Evolutionary conservation across 2,797 vertebrate genomes (phyloP).

Genomic region (Pampus argenteus): DNA sequence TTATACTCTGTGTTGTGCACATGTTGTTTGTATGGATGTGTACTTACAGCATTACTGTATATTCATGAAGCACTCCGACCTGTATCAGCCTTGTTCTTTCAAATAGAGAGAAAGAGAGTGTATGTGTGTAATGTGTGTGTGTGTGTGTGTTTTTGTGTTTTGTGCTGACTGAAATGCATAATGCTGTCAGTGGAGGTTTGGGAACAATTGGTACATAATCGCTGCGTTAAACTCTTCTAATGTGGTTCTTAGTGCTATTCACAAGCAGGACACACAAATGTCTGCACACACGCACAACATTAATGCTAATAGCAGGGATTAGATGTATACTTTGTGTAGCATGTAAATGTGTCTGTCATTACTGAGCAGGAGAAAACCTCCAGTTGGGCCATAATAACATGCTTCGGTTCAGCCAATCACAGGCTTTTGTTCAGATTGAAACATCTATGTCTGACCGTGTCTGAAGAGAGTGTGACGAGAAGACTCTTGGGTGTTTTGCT

Average conservation of each 20-base stretch:
- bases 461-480: slow-evolving; percentile 73
- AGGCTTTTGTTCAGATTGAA: slow-evolving; percentile 79
- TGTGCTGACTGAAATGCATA: slow-evolving; percentile 56
- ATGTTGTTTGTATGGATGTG: slow-evolving; percentile 34
- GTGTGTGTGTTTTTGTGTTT: slow-evolving; percentile 31
- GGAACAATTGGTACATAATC: slow-evolving; percentile 72
- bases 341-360: slow-evolving; percentile 79
- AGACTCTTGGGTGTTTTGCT: slow-evolving; percentile 71
- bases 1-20: slow-evolving; percentile 34
- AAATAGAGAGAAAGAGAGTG: not conserved
- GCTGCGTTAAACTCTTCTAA: slow-evolving; percentile 64
- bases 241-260: slow-evolving; percentile 55
- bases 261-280: slow-evolving; percentile 43
- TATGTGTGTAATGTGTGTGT: slow-evolving; percentile 20
- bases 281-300: slow-evolving; percentile 52
- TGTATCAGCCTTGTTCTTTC: slow-evolving; percentile 10
- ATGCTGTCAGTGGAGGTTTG: slow-evolving; percentile 48
- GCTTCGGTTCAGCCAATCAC: slow-evolving; percentile 78
- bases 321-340: slow-evolving; percentile 78
- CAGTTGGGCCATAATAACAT: slow-evolving; percentile 76
- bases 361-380: slow-evolving; percentile 67
- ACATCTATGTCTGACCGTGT: slow-evolving; percentile 74
- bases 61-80: slow-evolving; percentile 11
- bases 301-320: slow-evolving; percentile 76
- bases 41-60: slow-evolving; percentile 31